Evolutionary conservation across 2,888 invertebrate species (phyloP), one percentile per base, ranked within the genome.

Genomic region (Lampropteryx suffumata): DNA sequence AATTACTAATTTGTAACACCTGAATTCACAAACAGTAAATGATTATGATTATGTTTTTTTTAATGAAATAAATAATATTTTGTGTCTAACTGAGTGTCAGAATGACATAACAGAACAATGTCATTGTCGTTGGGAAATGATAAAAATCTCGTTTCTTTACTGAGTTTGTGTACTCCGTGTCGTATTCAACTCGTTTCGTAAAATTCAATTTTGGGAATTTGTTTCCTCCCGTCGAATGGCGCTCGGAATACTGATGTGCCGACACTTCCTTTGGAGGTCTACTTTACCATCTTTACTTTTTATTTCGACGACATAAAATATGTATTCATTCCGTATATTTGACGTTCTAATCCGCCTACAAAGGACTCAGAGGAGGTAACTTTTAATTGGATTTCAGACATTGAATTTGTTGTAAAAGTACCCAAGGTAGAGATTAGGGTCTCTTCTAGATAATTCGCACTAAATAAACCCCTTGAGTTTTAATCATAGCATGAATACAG

Each of bases 121-220:
- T 78, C 81, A 80, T 83, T 84, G 83, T 81, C 75, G 74, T 82
- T 82, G 80, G 76, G 73, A 82, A 84, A 82, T 82, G 78, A 84
- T 82, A 84, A 81, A 86, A 87, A 87, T 84, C 84, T 83, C 79
- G 77, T 82, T 83, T 79, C 81, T 81, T 80, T 80, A 73, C 73
- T 73, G 65, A 85, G 84, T 87, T 88, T 84, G 79, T 87, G 73
- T 82, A 84, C 79, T 67, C 78, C 75, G 80, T 81, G 89, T 88
- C 85, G 89, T 86, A 86, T 87, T 85, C 88, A 87, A 87, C 88
- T 89, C 88, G 89, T 89, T 89, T 84, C 87, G 75, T 82, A 87
- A 89, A 89, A 90, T 90, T 89, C 90, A 90, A 90, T 90, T 90
- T 89, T 88, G 89, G 85, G 84, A 89, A 90, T 90, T 90, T 89